These are phyloP conservation scores for Pseudochaenichthys georgianus DNA, from an alignment of 2,797 vertebrate species.

Conservation along the genomic window DNA sequence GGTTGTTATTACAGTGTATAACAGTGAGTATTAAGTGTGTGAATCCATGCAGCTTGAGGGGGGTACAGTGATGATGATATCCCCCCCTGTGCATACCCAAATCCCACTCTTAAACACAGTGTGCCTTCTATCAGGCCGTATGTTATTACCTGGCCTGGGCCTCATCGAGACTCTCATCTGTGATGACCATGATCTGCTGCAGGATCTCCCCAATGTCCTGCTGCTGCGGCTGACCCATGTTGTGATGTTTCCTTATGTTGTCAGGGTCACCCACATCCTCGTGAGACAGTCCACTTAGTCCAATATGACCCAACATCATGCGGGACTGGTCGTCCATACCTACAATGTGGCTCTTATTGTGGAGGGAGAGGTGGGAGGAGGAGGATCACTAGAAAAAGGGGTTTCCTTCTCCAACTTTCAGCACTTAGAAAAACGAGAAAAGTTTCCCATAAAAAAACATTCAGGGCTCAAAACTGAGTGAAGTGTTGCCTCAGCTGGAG, in stretches of 20 bases:
- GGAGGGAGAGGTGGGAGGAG: neutral
- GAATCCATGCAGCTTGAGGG: neutral
- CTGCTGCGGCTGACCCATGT: conserved; percentile 62
- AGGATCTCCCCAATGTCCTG: conserved; percentile 81
- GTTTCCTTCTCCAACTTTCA: conserved; percentile 17
- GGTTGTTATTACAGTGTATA: conserved; percentile 10
- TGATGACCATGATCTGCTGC: conserved; percentile 86
- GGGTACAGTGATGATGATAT: neutral
- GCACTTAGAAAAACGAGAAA: conserved; percentile 16
- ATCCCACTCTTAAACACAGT: conserved; percentile 1
- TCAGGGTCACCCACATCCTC: conserved; percentile 61
- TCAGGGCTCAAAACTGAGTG: conserved; percentile 4
- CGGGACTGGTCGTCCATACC: conserved; percentile 79
- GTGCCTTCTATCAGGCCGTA: neutral
- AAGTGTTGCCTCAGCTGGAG: neutral
- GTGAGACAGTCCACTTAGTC: conserved; percentile 61
- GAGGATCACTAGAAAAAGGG: neutral
- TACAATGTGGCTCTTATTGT: conserved; percentile 30
- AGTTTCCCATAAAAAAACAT: conserved; percentile 22
- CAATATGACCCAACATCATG: conserved; percentile 72
- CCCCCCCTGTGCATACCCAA: conserved; percentile 1
- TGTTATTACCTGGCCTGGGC: conserved; percentile 84
- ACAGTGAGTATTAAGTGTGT: neutral
- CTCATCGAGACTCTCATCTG: conserved; percentile 86
- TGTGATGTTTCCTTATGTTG: conserved; percentile 53